Base-by-base conservation (phyloP, 2,113 vertebrate species). In the Gnathonemus echidnorhynchus region DNA sequence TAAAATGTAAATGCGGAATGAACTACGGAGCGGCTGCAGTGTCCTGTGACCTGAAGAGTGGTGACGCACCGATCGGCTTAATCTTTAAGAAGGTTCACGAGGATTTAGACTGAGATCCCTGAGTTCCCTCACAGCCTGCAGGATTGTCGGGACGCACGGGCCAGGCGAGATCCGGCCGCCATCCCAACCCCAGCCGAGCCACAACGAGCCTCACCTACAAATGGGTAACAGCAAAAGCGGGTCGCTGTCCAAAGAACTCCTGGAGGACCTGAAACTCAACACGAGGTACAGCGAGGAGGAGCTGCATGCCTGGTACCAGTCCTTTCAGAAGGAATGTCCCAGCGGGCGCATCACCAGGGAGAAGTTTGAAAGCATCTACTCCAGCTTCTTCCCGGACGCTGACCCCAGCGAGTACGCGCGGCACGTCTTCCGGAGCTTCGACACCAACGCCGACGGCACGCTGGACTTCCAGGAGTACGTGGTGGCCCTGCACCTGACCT, bases 391-490 rank as follows among this genome's bases (percentile, higher is more conserved):
- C 91, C 97, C 97, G 0, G 91, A 96, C 15, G 95, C 96, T 0
- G 95, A 97, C 90, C 94, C 97, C 56, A 95, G 95, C 0, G 95
- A 93, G 1, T 97, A 97, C 0, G 96, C 97, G 0, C 93, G 94
- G 0, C 97, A 97, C 0, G 97, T 97, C 1, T 97, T 97, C 92
- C 93, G 97, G 89, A 97, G 96, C 87, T 97, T 97, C 1, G 97
- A 97, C 92, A 94, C 96, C 89, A 97, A 97, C 1, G 94, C 95
- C 0, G 97, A 97, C 0, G 97, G 97, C 24, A 97, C 95, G 0
- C 88, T 97, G 94, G 97, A 97, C 91, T 97, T 97, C 92, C 96
- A 96, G 93, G 97, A 97, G 93, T 97, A 97, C 93, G 96, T 97
- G 0, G 95, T 97, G 0, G 97, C 97, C 0, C 94, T 97, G 91